Percentiles rank a stretch among this genome's conserved stretches.
Conservation (phyloP, 2,888 invertebrate species). For the Sarcophaga variegata region DNA sequence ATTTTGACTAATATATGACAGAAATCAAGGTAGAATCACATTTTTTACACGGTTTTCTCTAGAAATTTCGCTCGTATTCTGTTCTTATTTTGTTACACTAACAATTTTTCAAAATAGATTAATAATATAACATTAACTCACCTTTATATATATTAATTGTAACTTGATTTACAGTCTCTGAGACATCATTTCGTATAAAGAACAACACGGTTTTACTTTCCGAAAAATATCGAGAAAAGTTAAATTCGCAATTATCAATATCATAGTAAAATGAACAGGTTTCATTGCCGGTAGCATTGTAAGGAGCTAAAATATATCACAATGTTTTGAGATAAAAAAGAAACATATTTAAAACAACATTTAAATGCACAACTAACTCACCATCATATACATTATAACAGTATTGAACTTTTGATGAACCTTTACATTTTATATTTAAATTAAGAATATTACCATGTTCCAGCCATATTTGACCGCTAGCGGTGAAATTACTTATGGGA, state of each 20-base stretch:
- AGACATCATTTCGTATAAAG: constrained; percentile 90
- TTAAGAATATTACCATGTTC: constrained; percentile 90
- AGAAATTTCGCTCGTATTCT: too few relatives aligned
- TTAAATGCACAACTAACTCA: background rate
- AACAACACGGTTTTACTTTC: constrained; percentile 90
- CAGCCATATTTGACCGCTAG: constrained; percentile 91
- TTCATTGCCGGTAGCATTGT: constrained; percentile 89
- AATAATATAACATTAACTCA: constrained; percentile 77
- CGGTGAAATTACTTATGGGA: constrained; percentile 87
- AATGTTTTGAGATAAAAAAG: background rate
- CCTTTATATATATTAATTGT: constrained; percentile 93
- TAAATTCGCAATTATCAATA: constrained; percentile 84
- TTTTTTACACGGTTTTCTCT: too few relatives aligned
- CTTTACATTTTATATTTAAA: constrained; percentile 88
- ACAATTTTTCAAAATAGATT: background rate
- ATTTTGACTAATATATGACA: too few relatives aligned
- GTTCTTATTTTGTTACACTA: too few relatives aligned
- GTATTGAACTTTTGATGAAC: constrained; percentile 88
- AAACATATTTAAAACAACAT: background rate
- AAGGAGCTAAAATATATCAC: constrained; percentile 75
- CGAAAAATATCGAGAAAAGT: constrained; percentile 87
- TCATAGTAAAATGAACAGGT: constrained; percentile 83
- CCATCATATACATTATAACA: constrained; percentile 84
- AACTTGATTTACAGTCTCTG: constrained; percentile 86
- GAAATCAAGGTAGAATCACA: too few relatives aligned